Evolutionary conservation across 2,113 vertebrate genomes (phyloP), one percentile per base, ranked within the genome.

Genomic region (Rissa tridactyla): DNA sequence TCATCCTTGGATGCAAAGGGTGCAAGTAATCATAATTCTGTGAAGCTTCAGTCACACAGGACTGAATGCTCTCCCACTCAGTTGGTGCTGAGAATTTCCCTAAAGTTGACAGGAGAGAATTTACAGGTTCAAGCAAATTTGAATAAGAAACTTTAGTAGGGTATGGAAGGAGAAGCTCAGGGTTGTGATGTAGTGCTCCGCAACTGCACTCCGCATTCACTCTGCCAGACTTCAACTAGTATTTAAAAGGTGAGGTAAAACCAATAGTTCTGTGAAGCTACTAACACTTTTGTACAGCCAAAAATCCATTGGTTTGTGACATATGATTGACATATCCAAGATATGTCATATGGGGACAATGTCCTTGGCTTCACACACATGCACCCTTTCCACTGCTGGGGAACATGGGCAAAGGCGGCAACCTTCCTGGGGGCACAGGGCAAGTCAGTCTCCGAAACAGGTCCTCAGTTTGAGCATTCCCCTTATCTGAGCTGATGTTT

Each of bases 341-440:
- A 7, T 30, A 29, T 0, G 2, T 26, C 27, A 29, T 3, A 0
- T 32, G 23, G 30, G 30, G 72, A 72, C 17, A 36, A n/a, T 0
- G 2, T 70, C 20, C 47, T 62, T 80, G 34, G 21, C 25, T 46
- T 65, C 22, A 10, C 13, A 15, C 3, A 5, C 25, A 57, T 69
- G 52, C 15, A 16, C 20, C 16, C 7, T 3, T 85, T 85, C 30
- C 61, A 5, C 49, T 4, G 10, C 19, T 10, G n/a, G 36, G 34
- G 34, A 86, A 26, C 1, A 4, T 29, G 23, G 25, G 18, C 7
- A 7, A 71, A 60, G 79, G 17, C 16, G 4, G 47, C 0, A 4
- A 61, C 57, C 15, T 65, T 88, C 27, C 15, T 0, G 0, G 18
- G 19, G 13, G 52, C 0, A 0, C 15, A 19, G 0, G 1, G 49